A percentile compares a stretch with the other conserved stretches of the same genome.
These are phyloP conservation scores for Bruchidius siliquastri DNA, from an alignment of 2,888 invertebrate genomes.

Conservation along the genomic window DNA sequence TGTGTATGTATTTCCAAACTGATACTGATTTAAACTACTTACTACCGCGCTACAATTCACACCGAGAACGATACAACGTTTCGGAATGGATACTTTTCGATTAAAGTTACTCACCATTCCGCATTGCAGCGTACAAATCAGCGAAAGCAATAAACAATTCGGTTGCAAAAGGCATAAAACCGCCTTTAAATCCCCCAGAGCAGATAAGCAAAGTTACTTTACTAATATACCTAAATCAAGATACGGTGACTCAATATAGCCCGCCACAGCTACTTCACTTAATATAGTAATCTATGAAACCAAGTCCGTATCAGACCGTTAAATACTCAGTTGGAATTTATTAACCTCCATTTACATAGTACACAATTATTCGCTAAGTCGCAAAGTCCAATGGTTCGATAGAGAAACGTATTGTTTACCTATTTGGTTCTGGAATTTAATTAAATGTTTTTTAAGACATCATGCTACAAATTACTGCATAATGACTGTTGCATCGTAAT, in stretches of 20 bases:
- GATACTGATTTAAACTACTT: too few relatives aligned
- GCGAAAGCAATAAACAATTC: neutral
- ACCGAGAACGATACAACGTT: too few relatives aligned
- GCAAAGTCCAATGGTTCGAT: neutral
- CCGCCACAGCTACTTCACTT: slow-evolving; percentile 16
- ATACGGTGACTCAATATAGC: slow-evolving; percentile 15
- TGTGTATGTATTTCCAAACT: too few relatives aligned
- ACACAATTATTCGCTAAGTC: slow-evolving; percentile 44
- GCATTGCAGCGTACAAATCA: neutral
- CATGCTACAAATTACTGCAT: neutral
- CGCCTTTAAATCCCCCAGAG: neutral
- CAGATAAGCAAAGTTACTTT: slow-evolving; percentile 20
- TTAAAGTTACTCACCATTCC: neutral
- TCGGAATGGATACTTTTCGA: neutral
- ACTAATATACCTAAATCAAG: slow-evolving; percentile 20
- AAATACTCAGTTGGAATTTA: slow-evolving; percentile 38
- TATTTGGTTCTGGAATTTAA: neutral
- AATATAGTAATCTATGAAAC: slow-evolving; percentile 17
- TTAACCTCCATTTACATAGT: slow-evolving; percentile 41
- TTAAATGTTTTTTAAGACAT: neutral
- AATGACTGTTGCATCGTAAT: neutral
- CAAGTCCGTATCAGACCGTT: slow-evolving; percentile 21
- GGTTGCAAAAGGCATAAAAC: neutral
- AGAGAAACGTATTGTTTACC: neutral
- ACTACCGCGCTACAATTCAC: too few relatives aligned